Evolutionary conservation across 2,113 vertebrate genomes (phyloP).

Genomic region (Aptenodytes forsteri): DNA sequence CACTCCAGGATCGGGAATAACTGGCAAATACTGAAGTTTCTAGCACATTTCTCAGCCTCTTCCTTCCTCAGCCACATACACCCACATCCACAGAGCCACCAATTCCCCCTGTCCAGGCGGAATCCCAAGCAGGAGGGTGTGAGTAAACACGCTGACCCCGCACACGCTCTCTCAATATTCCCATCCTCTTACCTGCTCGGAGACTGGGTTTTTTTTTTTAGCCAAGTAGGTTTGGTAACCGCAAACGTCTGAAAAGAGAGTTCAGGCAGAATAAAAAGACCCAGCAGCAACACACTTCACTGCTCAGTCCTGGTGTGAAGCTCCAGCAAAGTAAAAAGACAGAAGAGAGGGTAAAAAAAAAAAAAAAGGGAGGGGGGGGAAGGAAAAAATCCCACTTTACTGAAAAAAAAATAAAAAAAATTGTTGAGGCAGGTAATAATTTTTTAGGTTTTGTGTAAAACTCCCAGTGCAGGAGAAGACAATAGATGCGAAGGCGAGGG

Average conservation of each 20-base stretch:
- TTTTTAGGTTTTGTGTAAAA: constrained; percentile 67
- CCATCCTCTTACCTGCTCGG: constrained; percentile 61
- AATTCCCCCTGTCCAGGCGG: constrained; percentile 56
- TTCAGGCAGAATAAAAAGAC: constrained; percentile 48
- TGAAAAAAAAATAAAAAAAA: background rate
- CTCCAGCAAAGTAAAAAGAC: constrained; percentile 66
- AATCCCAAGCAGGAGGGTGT: constrained; percentile 55
- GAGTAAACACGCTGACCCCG: constrained; percentile 42
- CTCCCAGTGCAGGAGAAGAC: constrained; percentile 61
- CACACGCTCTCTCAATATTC: constrained; percentile 44
- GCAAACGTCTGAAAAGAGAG: background rate
- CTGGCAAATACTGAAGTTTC: constrained; percentile 68
- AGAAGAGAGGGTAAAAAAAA: background rate
- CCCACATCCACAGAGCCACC: constrained; percentile 48
- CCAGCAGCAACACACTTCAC: constrained; percentile 50
- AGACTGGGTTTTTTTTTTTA: background rate
- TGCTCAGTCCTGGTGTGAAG: constrained; percentile 40
- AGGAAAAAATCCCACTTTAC: background rate
- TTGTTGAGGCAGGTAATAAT: constrained; percentile 51
- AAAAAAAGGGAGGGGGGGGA: no score
- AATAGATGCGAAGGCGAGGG: constrained; percentile 71
- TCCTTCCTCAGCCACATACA: constrained; percentile 35
- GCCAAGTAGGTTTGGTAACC: constrained; percentile 38
- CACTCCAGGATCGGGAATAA: constrained; percentile 43
- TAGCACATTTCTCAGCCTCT: constrained; percentile 37